These are phyloP conservation scores for Bettongia penicillata DNA, from an alignment of 2,113 vertebrate genomes.

Conservation along the genomic window DNA sequence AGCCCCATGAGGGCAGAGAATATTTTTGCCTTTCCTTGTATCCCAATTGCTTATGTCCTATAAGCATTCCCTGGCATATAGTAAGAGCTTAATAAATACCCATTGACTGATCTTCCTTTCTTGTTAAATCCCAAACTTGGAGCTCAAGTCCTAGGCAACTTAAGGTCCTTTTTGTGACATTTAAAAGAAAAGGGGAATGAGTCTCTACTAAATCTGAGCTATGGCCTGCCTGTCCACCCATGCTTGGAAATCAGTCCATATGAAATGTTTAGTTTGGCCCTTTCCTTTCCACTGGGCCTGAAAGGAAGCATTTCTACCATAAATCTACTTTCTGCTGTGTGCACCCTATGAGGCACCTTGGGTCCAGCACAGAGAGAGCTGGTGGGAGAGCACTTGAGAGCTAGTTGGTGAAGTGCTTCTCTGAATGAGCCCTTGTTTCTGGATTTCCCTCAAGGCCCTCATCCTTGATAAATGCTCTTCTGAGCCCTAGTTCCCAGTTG, in stretches of 20 bases:
- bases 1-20: neutral
- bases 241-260: neutral
- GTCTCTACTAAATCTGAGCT: constrained; percentile 33
- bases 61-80: neutral
- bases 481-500: neutral
- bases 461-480: constrained; percentile 1
- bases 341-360: neutral
- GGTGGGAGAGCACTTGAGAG: neutral
- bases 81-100: neutral
- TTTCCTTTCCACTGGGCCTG: neutral
- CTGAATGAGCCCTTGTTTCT: neutral
- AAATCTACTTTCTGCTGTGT: constrained; percentile 16
- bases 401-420: neutral
- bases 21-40: neutral
- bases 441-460: neutral
- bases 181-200: constrained; percentile 2
- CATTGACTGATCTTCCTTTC: neutral
- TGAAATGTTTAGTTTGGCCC: constrained; percentile 43
- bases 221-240: neutral
- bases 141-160: neutral
- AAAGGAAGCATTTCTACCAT: constrained; percentile 15
- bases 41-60: neutral
- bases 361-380: neutral
- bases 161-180: constrained; percentile 41
- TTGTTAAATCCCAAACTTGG: neutral